These are phyloP conservation scores for Heteromyza rotundicornis DNA, from an alignment of 2,888 invertebrate genomes.

Conservation along the genomic window DNA sequence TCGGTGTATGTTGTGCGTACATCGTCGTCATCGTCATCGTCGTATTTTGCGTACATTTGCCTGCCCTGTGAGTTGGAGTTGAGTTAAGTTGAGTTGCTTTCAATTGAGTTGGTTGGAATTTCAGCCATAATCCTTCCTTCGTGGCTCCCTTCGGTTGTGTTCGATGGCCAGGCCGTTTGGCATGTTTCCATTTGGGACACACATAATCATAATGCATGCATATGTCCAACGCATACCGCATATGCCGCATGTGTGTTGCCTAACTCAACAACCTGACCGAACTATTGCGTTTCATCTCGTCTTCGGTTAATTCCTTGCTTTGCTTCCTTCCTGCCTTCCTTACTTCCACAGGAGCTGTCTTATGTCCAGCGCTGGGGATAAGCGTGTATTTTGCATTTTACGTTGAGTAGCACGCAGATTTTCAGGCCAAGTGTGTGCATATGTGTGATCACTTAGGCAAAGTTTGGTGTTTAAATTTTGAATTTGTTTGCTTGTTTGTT, in stretches of 20 bases:
- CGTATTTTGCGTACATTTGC: conserved; percentile 14
- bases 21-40: background rate
- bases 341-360: background rate
- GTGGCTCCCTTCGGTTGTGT: too few species aligned
- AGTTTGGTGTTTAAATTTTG: too few species aligned
- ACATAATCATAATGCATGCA: conserved; percentile 53
- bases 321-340: background rate
- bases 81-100: too few species aligned
- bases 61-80: background rate
- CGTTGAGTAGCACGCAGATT: too few species aligned
- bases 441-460: too few species aligned
- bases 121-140: conserved; percentile 35
- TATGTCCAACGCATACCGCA: conserved; percentile 19
- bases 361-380: conserved; percentile 7
- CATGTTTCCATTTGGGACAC: conserved; percentile 34
- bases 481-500: too few species aligned
- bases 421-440: too few species aligned
- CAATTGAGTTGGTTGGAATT: background rate
- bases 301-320: too few species aligned
- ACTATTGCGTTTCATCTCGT: too few species aligned
- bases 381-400: background rate
- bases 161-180: conserved; percentile 16
- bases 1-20: background rate
- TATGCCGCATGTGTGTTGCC: background rate
- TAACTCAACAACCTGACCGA: background rate